Percentiles rank a stretch among this genome's conserved stretches.
Conservation (phyloP, 2,113 vertebrate genomes). For the Elgaria multicarinata region DNA sequence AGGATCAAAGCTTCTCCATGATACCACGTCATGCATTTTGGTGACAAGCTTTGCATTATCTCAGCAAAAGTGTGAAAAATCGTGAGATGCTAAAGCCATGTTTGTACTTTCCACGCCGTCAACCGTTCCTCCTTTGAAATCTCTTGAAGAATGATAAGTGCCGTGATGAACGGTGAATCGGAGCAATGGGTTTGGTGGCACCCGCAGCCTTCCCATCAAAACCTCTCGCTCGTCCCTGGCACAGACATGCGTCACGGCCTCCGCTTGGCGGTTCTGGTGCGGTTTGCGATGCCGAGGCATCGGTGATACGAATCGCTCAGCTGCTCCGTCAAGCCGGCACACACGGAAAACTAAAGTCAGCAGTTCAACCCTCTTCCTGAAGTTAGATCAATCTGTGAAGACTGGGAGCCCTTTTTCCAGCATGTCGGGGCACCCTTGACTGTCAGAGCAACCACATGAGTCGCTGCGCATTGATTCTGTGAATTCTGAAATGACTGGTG, state of each 20-base stretch:
- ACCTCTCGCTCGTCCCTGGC: neutral
- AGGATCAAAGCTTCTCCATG: neutral
- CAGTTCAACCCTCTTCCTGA: neutral
- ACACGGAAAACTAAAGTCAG: constrained; percentile 30
- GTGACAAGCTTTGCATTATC: neutral
- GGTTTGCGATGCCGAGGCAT: constrained; percentile 16
- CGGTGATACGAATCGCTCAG: neutral
- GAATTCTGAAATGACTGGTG: constrained; percentile 52
- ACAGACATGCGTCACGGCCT: neutral
- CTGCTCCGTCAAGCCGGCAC: constrained; percentile 14
- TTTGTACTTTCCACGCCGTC: neutral
- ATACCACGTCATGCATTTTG: neutral
- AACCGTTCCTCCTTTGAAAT: neutral
- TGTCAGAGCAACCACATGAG: constrained; percentile 42
- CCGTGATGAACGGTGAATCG: neutral
- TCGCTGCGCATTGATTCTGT: constrained; percentile 19
- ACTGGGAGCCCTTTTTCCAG: constrained; percentile 25
- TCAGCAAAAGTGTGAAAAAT: neutral
- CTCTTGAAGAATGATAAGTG: neutral
- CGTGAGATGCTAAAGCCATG: neutral
- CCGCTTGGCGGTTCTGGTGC: rapidly evolving
- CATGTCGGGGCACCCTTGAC: neutral
- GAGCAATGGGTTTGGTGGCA: too few relatives aligned
- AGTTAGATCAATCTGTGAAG: neutral
- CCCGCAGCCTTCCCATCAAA: constrained; percentile 18